Percentiles rank a stretch among this genome's conserved stretches.
phyloP scores from a whole-genome alignment of 35 echinoderm and acorn worm species.

The Lytechinus pictus region DNA sequence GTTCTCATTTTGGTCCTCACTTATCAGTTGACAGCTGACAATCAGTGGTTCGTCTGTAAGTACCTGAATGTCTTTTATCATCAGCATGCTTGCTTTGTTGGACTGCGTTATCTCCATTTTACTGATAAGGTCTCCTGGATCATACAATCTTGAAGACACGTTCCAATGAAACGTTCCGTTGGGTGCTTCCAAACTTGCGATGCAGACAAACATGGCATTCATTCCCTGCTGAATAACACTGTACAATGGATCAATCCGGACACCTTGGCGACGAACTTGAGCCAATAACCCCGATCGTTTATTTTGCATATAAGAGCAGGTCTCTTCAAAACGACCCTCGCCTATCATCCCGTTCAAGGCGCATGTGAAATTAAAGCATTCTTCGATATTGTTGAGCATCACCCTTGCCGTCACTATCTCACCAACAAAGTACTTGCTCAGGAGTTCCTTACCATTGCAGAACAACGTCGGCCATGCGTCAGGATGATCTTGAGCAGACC shows the following conservation, averaged over 20 bases:
- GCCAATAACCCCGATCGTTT: background rate
- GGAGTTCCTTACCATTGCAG: background rate
- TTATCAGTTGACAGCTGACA: background rate
- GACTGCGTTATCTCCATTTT: background rate
- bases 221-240: background rate
- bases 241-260: slow-evolving; percentile 34
- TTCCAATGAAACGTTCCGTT: background rate
- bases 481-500: slow-evolving; percentile 7
- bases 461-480: background rate
- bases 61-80: background rate
- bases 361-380: slow-evolving; percentile 8
- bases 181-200: background rate
- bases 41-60: slow-evolving; percentile 22
- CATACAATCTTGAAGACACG: background rate
- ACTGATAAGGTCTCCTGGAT: background rate
- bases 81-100: background rate
- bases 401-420: slow-evolving; percentile 18
- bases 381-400: background rate
- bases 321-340: background rate
- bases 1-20: background rate
- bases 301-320: background rate
- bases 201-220: slow-evolving; percentile 40
- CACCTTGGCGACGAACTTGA: background rate
- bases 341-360: background rate
- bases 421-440: slow-evolving; percentile 8